phyloP scores from a whole-genome alignment of 2,888 invertebrate genomes.

The Caenorhabditis zanzibari region DNA sequence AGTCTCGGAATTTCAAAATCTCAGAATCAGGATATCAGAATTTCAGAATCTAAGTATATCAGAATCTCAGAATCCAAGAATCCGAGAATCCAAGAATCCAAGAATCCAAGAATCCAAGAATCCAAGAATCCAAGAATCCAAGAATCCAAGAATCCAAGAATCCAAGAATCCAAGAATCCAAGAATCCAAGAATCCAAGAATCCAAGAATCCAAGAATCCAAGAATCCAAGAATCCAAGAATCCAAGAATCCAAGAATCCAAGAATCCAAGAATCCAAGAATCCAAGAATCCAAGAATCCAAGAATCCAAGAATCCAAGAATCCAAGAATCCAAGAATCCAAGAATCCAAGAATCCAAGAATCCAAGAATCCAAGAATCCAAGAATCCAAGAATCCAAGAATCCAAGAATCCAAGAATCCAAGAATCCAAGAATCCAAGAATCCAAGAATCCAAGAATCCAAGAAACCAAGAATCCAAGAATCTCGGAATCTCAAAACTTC shows the following conservation, averaged over 20 bases:
- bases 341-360: not conserved
- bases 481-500: too few relatives aligned
- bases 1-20: not conserved
- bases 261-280: not conserved
- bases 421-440: not conserved
- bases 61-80: not conserved
- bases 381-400: not conserved
- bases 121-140: not conserved
- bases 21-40: conserved; percentile 1
- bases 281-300: not conserved
- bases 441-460: not conserved
- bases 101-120: not conserved
- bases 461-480: too few relatives aligned
- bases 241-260: not conserved
- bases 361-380: not conserved
- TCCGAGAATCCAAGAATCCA: not conserved
- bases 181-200: not conserved
- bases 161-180: not conserved
- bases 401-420: not conserved
- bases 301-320: not conserved
- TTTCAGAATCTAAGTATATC: not conserved
- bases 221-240: not conserved
- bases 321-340: not conserved
- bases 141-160: not conserved
- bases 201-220: not conserved